Conservation (phyloP, 2,797 vertebrate genomes). For the Coilia nasus region DNA sequence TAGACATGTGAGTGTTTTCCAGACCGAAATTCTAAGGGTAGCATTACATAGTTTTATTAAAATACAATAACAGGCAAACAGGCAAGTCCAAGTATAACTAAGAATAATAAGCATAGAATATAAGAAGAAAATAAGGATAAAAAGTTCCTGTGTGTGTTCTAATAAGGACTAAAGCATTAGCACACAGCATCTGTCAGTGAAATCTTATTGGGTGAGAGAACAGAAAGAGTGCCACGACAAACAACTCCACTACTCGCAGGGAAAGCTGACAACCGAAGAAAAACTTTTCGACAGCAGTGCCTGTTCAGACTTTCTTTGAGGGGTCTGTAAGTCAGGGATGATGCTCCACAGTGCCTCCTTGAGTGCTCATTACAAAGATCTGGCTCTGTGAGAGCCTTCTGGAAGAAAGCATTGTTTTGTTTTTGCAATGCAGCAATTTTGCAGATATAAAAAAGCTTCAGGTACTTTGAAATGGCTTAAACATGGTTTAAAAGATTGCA, state of each 20-base stretch:
- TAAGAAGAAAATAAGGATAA: too few species aligned
- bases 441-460: not conserved
- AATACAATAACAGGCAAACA: too few species aligned
- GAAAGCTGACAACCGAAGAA: not conserved
- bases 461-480: not conserved
- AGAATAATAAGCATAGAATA: too few species aligned
- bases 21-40: too few species aligned
- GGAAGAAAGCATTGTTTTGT: too few species aligned
- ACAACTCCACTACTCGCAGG: too few species aligned
- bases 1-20: too few species aligned
- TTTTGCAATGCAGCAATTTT: not conserved
- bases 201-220: not conserved
- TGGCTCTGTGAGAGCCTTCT: not conserved
- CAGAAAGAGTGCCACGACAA: not conserved
- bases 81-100: too few species aligned
- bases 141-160: too few species aligned
- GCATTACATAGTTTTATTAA: too few species aligned
- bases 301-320: not conserved
- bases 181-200: not conserved
- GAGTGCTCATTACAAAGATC: not conserved
- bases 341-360: not conserved
- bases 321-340: not conserved
- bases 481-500: not conserved
- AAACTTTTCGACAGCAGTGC: not conserved
- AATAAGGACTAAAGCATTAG: too few species aligned